These are phyloP conservation scores for Leucophora obtusa DNA, from an alignment of 2,888 invertebrate species.

Conservation along the genomic window DNA sequence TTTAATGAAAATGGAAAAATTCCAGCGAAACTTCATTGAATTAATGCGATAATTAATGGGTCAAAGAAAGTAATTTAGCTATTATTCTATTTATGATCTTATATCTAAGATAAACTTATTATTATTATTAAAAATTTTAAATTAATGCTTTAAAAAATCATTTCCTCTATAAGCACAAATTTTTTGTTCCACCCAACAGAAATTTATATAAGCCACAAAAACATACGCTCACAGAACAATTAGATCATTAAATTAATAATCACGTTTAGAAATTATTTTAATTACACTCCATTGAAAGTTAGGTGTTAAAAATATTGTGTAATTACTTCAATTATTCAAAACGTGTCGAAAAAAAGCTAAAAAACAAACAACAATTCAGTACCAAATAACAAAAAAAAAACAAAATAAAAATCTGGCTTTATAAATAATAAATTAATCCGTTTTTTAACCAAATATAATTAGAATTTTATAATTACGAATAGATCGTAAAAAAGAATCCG, in stretches of 20 bases:
- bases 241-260: slow-evolving; percentile 59
- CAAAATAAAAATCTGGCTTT: slow-evolving; percentile 17
- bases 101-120: too few species aligned
- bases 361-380: background rate
- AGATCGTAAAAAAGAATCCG: background rate
- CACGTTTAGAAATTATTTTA: slow-evolving; percentile 60
- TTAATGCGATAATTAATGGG: too few species aligned
- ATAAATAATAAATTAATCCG: slow-evolving; percentile 11
- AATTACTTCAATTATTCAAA: slow-evolving; percentile 56
- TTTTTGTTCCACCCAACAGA: background rate
- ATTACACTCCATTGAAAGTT: slow-evolving; percentile 53
- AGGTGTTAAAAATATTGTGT: slow-evolving; percentile 59
- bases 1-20: too few species aligned
- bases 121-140: too few species aligned
- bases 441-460: slow-evolving; percentile 45
- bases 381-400: slow-evolving; percentile 12
- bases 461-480: slow-evolving; percentile 45
- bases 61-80: background rate
- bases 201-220: background rate
- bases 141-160: slow-evolving; percentile 21
- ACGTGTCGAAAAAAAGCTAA: background rate
- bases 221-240: slow-evolving; percentile 44
- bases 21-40: too few species aligned
- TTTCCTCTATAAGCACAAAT: slow-evolving; percentile 17
- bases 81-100: background rate